Conservation (phyloP, 2,797 vertebrate species). For the Periparus ater region DNA sequence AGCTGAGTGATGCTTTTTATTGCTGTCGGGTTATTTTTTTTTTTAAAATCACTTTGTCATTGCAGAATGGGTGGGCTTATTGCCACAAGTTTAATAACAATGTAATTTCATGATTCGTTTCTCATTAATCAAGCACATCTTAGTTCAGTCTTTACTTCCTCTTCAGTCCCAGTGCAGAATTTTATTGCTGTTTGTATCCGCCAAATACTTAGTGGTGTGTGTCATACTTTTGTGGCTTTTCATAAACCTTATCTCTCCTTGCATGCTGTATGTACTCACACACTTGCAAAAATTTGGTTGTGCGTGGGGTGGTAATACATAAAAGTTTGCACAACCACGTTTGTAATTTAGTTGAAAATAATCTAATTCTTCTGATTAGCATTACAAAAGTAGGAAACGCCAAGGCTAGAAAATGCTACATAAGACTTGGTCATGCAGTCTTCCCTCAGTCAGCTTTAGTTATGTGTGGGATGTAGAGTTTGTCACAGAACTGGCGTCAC, state of each 20-base stretch:
- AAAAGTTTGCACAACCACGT: not conserved
- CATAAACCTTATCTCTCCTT: not conserved
- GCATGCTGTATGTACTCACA: not conserved
- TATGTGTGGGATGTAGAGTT: not conserved
- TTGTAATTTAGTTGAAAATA: not conserved
- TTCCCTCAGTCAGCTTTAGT: not conserved
- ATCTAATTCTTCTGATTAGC: not conserved
- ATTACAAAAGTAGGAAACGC: not conserved
- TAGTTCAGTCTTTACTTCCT: not conserved
- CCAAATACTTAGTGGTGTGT: not conserved
- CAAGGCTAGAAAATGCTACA: not conserved
- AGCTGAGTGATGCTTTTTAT: not conserved
- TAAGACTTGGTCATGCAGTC: not conserved
- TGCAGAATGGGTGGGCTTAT: not conserved
- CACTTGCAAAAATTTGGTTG: not conserved
- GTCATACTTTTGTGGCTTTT: slow-evolving; percentile 20
- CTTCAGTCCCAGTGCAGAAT: not conserved
- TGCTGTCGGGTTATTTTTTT: not conserved
- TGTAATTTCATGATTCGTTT: not conserved
- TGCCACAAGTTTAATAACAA: not conserved
- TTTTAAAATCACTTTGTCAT: not conserved
- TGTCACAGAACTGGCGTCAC: not conserved
- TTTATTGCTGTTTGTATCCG: not conserved
- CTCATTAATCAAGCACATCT: not conserved
- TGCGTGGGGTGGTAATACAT: not conserved